phyloP scores from a whole-genome alignment of 2,888 invertebrate genomes.

The Lasioglossum vierecki region DNA sequence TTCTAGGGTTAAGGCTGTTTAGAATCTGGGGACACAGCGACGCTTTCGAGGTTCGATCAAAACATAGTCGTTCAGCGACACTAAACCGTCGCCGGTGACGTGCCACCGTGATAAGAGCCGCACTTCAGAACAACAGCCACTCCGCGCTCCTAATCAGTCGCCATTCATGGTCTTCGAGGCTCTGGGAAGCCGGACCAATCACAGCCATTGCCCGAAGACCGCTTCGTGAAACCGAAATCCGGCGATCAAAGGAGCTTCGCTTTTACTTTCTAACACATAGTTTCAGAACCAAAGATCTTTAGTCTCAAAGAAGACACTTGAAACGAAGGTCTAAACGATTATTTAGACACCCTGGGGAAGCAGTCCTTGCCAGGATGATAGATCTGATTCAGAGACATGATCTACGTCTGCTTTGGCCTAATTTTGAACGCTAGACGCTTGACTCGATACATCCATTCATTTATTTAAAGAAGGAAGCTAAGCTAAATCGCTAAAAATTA shows the following conservation, averaged over 20 bases:
- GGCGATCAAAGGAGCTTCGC: neutral
- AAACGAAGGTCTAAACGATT: neutral
- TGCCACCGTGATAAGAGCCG: constrained; percentile 10
- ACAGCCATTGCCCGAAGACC: neutral
- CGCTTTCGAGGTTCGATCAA: neutral
- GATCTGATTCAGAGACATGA: neutral
- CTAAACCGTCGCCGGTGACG: neutral
- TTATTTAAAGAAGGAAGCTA: no score
- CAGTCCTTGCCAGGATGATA: neutral
- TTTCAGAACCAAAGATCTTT: neutral
- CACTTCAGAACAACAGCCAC: constrained; percentile 50
- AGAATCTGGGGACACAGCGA: neutral
- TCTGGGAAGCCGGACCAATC: neutral
- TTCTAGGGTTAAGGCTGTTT: neutral
- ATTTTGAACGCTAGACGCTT: neutral
- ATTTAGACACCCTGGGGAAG: neutral
- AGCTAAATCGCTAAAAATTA: no score
- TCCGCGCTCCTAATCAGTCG: constrained; percentile 69
- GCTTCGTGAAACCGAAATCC: neutral
- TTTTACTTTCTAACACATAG: neutral
- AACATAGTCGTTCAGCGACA: neutral
- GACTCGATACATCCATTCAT: no score
- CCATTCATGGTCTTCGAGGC: constrained; percentile 62
- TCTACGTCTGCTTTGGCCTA: neutral
- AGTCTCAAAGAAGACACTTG: neutral